A percentile compares a stretch with the other conserved stretches of the same genome.
These are phyloP conservation scores for Leptothorax acervorum DNA, from an alignment of 2,888 invertebrate species.

Conservation along the genomic window DNA sequence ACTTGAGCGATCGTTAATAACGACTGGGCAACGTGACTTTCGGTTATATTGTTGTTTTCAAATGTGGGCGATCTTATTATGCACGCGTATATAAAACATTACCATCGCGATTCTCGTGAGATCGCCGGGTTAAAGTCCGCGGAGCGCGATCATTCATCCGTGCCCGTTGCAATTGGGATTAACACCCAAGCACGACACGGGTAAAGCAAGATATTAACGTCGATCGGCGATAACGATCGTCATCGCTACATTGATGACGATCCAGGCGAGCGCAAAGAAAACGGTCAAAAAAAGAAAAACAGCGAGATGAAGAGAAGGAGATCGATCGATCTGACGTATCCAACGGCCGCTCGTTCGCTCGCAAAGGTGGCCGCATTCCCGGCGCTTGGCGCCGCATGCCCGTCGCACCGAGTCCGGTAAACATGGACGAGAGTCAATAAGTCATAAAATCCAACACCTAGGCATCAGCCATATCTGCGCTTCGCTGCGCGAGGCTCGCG, in stretches of 20 bases:
- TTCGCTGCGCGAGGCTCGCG: conserved; percentile 50
- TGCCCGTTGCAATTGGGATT: conserved; percentile 53
- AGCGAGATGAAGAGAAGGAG: conserved; percentile 43
- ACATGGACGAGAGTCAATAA: conserved; percentile 83
- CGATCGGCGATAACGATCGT: conserved; percentile 57
- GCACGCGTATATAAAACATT: conserved; percentile 14
- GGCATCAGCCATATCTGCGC: conserved; percentile 68
- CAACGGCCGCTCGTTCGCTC: conserved; percentile 67
- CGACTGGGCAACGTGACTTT: conserved; percentile 38
- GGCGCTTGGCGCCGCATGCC: conserved; percentile 80
- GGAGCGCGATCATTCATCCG: conserved; percentile 29
- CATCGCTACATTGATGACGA: conserved; percentile 46
- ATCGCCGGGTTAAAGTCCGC: conserved; percentile 34
- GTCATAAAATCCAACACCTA: conserved; percentile 82
- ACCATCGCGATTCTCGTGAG: conserved; percentile 5
- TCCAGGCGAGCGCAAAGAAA: conserved; percentile 43
- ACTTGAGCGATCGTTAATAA: conserved; percentile 22
- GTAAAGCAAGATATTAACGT: conserved; percentile 58
- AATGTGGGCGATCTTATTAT: neutral
- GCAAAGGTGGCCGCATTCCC: conserved; percentile 80
- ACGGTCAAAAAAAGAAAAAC: conserved; percentile 41
- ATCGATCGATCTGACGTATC: conserved; percentile 62
- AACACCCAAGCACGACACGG: conserved; percentile 47
- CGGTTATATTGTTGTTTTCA: neutral
- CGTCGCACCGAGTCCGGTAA: conserved; percentile 81